Evolutionary conservation across 2,113 vertebrate genomes (phyloP).

Genomic region (Archocentrus centrarchus): DNA sequence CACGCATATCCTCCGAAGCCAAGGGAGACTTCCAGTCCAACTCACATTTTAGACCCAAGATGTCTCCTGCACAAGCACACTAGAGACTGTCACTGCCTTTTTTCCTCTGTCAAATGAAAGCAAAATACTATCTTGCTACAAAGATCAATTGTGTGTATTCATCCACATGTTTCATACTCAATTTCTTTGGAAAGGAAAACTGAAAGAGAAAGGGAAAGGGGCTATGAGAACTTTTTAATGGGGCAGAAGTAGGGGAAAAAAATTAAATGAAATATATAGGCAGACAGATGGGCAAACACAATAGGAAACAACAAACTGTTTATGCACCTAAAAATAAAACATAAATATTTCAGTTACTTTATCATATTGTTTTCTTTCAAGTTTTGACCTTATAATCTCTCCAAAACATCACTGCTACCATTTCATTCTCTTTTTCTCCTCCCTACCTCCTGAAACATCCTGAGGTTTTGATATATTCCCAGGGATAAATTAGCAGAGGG

Average conservation of each 20-base stretch:
- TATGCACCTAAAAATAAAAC: neutral
- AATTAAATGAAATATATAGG: neutral
- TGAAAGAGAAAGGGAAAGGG: neutral
- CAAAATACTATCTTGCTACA: neutral
- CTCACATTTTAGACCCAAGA: neutral
- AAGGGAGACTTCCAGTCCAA: neutral
- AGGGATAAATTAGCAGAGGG: conserved; percentile 80
- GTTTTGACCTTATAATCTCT: conserved; percentile 40
- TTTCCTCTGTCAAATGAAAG: neutral
- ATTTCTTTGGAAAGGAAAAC: neutral
- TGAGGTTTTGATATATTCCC: conserved; percentile 78
- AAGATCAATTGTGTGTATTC: neutral
- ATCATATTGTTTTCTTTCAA: conserved; percentile 43
- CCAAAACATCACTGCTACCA: conserved; percentile 9
- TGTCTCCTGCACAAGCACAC: neutral
- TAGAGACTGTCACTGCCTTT: neutral
- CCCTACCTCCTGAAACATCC: conserved; percentile 38
- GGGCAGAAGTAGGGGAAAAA: neutral
- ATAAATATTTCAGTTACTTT: neutral
- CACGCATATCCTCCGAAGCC: neutral
- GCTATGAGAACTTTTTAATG: neutral
- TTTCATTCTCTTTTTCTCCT: conserved; percentile 12
- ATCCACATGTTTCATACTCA: neutral
- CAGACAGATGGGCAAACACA: neutral
- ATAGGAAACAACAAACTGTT: neutral